These are phyloP conservation scores for Hirtodrosophila cameraria DNA, from an alignment of 2,888 invertebrate genomes.

Conservation along the genomic window DNA sequence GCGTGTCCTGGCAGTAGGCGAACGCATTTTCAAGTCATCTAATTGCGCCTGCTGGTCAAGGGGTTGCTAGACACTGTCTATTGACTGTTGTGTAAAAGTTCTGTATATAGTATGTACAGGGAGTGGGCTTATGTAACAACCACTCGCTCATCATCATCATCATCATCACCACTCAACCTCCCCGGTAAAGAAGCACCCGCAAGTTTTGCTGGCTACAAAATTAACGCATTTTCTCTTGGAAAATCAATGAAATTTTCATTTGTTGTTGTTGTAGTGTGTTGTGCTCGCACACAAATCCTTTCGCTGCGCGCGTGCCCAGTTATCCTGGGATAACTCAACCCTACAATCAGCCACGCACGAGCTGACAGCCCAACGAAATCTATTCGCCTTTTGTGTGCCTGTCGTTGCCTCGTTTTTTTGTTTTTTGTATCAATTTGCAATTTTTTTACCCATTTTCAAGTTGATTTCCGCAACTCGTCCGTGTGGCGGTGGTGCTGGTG, in stretches of 20 bases:
- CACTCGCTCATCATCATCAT: constrained; percentile 46
- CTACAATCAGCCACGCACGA: constrained; percentile 79
- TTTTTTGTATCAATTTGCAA: constrained; percentile 74
- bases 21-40: constrained; percentile 61
- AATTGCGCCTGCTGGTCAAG: constrained; percentile 60
- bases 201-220: constrained; percentile 44
- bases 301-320: constrained; percentile 69
- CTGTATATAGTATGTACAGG: constrained; percentile 1
- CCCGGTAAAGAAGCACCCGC: constrained; percentile 52
- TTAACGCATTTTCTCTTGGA: constrained; percentile 57
- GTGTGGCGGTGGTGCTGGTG: constrained; percentile 24
- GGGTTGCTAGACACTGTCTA: constrained; percentile 45
- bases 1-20: constrained; percentile 40
- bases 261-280: constrained; percentile 17
- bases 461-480: constrained; percentile 61
- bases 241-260: constrained; percentile 58
- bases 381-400: constrained; percentile 60
- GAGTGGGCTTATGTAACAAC: constrained; percentile 45
- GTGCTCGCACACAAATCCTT: constrained; percentile 60
- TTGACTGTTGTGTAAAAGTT: not conserved
- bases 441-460: constrained; percentile 78
- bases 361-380: constrained; percentile 59
- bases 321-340: constrained; percentile 66
- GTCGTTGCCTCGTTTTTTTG: constrained; percentile 60
- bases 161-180: constrained; percentile 3